phyloP scores from a whole-genome alignment of 2,797 vertebrate genomes.

The Jordanella pulchra region DNA sequence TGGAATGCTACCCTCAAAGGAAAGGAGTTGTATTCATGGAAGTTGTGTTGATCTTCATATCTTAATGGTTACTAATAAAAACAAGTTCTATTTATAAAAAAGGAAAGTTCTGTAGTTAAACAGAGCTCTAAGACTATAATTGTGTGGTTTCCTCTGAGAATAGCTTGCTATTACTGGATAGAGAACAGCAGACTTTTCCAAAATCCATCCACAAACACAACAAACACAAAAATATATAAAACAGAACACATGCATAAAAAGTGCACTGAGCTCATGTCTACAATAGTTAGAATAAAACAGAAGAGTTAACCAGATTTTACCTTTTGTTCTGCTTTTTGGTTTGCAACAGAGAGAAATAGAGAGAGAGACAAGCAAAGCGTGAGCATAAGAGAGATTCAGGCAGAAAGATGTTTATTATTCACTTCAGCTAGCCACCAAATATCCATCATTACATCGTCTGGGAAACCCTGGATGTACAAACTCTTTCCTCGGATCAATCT shows the following conservation, averaged over 20 bases:
- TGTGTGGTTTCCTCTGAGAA: constrained; percentile 64
- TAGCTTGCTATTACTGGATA: constrained; percentile 60
- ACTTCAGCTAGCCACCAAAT: constrained; percentile 28
- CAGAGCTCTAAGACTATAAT: constrained; percentile 51
- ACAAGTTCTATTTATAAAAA: constrained; percentile 61
- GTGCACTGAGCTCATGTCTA: constrained; percentile 7
- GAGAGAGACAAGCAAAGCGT: constrained; percentile 31
- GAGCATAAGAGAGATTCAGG: constrained; percentile 21
- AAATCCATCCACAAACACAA: constrained; percentile 28
- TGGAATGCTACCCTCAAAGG: constrained; percentile 34
- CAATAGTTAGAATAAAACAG: neutral
- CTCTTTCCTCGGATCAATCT: constrained; percentile 58
- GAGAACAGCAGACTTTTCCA: constrained; percentile 38
- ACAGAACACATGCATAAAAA: constrained; percentile 30
- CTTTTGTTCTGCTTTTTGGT: constrained; percentile 64
- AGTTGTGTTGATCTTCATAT: constrained; percentile 52
- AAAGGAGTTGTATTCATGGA: constrained; percentile 37
- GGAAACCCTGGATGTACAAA: constrained; percentile 40
- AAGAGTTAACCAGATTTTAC: constrained; percentile 57
- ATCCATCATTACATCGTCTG: constrained; percentile 44
- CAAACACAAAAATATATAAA: constrained; percentile 26
- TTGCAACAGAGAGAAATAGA: constrained; percentile 57
- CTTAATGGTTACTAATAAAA: constrained; percentile 48
- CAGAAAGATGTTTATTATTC: constrained; percentile 30
- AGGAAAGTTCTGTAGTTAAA: constrained; percentile 49